Conservation (phyloP, 2,113 vertebrate genomes). For the Onychostoma macrolepis region DNA sequence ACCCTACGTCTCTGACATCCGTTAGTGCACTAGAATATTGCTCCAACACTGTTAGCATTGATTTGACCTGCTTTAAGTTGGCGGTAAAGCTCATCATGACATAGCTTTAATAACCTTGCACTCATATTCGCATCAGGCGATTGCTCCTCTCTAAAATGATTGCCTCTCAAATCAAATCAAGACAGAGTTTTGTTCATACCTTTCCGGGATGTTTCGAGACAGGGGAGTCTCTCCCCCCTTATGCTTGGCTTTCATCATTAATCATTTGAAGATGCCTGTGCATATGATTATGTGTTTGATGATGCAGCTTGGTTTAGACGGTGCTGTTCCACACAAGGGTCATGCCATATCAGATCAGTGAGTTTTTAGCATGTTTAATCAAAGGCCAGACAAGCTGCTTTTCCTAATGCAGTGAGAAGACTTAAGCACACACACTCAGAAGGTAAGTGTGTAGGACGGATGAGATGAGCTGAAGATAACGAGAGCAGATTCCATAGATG, state of each 20-base stretch:
- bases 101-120: slow-evolving; percentile 46
- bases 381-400: slow-evolving; percentile 15
- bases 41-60: slow-evolving; percentile 56
- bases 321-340: neutral
- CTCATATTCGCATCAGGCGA: slow-evolving; percentile 50
- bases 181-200: slow-evolving; percentile 40
- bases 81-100: slow-evolving; percentile 41
- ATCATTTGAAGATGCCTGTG: slow-evolving; percentile 38
- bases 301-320: neutral
- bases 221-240: neutral
- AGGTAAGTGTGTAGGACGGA: neutral
- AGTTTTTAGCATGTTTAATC: slow-evolving; percentile 28
- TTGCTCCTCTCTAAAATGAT: slow-evolving; percentile 50
- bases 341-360: neutral
- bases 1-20: slow-evolving; percentile 43
- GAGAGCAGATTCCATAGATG: slow-evolving; percentile 45
- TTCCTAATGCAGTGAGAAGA: slow-evolving; percentile 19
- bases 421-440: neutral
- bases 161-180: slow-evolving; percentile 56
- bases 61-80: slow-evolving; percentile 39
- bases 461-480: slow-evolving; percentile 51
- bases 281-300: slow-evolving; percentile 39
- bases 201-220: slow-evolving; percentile 46
- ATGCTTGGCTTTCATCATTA: slow-evolving; percentile 21
- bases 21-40: slow-evolving; percentile 53